Evolutionary conservation across 2,797 vertebrate species (phyloP).

Genomic region (Diplodus sargus): DNA sequence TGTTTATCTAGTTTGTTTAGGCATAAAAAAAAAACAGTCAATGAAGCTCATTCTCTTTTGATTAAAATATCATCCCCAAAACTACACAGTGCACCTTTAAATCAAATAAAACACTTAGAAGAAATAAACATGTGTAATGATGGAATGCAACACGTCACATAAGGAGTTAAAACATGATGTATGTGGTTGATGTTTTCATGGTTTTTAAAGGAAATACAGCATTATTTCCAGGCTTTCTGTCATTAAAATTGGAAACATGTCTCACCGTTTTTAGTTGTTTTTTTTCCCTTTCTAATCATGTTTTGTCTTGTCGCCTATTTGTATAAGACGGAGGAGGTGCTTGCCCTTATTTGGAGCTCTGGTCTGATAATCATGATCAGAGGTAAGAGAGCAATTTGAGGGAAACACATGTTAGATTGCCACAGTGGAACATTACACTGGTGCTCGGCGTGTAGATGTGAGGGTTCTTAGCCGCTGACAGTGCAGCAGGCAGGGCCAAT

Average conservation of each 20-base stretch:
- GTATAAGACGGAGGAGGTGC: constrained; percentile 6
- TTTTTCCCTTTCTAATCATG: not conserved
- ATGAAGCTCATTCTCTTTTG: too few species aligned
- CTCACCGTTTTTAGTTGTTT: not conserved
- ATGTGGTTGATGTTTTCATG: not conserved
- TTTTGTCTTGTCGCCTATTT: constrained; percentile 25
- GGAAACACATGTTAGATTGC: constrained; percentile 67
- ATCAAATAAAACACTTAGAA: not conserved
- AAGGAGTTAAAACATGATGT: not conserved
- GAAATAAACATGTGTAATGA: not conserved
- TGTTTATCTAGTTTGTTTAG: too few species aligned
- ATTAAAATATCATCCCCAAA: too few species aligned
- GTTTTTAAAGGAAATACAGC: too few species aligned
- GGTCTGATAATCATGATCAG: constrained; percentile 59
- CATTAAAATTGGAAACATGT: constrained; percentile 4
- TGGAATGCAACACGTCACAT: not conserved
- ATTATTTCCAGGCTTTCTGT: not conserved
- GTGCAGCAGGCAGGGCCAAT: constrained; percentile 57
- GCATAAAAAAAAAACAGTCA: too few species aligned
- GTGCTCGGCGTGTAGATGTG: constrained; percentile 50
- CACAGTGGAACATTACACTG: constrained; percentile 63
- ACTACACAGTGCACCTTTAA: too few species aligned
- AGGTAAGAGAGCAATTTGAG: constrained; percentile 65
- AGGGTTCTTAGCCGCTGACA: constrained; percentile 64
- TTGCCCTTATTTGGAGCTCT: constrained; percentile 41